These are phyloP conservation scores for Genyomyrus donnyi DNA, from an alignment of 2,113 vertebrate species.

Conservation along the genomic window DNA sequence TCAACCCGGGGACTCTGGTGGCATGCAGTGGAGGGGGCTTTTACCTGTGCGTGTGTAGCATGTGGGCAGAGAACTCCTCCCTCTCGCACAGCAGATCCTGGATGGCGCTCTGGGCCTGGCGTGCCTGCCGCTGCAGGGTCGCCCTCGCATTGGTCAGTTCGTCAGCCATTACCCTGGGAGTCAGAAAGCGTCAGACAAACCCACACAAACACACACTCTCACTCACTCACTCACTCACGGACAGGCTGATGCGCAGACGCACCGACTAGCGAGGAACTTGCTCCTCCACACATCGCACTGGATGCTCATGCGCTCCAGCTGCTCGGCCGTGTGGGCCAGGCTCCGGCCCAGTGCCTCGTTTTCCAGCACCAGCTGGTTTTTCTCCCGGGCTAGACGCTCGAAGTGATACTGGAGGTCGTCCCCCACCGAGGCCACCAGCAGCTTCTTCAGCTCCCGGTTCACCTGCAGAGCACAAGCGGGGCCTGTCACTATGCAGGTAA, in stretches of 20 bases:
- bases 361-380: slow-evolving; percentile 89
- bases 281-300: slow-evolving; percentile 98
- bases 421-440: slow-evolving; percentile 89
- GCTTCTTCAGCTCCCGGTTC: slow-evolving; percentile 90
- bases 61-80: slow-evolving; percentile 79
- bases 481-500: not conserved
- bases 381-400: slow-evolving; percentile 85
- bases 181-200: not conserved
- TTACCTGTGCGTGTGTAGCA: slow-evolving; percentile 83
- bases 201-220: not conserved
- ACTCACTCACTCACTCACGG: not conserved
- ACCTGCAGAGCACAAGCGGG: slow-evolving; percentile 58
- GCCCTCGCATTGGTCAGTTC: slow-evolving; percentile 81
- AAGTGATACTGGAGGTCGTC: slow-evolving; percentile 95
- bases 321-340: slow-evolving; percentile 75
- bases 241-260: not conserved
- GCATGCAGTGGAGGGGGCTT: not conserved
- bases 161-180: slow-evolving; percentile 89
- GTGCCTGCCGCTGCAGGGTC: slow-evolving; percentile 76
- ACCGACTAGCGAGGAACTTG: slow-evolving; percentile 98
- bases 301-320: slow-evolving; percentile 90
- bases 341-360: slow-evolving; percentile 76
- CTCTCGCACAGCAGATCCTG: slow-evolving; percentile 86
- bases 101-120: slow-evolving; percentile 85
- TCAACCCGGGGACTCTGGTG: not conserved